Conservation (phyloP, 2,888 invertebrate genomes). For the Aelia acuminata region DNA sequence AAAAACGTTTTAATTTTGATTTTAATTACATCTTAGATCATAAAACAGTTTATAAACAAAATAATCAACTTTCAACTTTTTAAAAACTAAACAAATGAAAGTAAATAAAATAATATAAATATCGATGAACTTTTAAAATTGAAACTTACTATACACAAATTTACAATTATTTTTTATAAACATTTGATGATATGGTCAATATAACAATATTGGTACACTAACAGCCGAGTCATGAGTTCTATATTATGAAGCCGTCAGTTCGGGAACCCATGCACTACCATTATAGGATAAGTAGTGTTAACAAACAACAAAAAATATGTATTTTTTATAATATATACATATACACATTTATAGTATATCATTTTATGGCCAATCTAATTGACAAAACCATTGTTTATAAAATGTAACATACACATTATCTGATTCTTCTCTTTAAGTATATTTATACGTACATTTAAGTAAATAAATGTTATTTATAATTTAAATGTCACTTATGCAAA, state of each 20-base stretch:
- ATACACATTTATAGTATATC: constrained; percentile 34
- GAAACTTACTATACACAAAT: constrained; percentile 10
- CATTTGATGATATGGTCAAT: constrained; percentile 30
- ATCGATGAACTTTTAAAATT: constrained; percentile 2
- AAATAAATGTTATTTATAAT: not conserved
- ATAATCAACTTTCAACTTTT: not conserved
- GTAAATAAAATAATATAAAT: constrained; percentile 23
- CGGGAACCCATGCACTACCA: constrained; percentile 54
- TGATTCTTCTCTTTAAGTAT: constrained; percentile 13
- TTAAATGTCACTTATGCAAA: not conserved
- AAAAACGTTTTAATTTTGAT: constrained; percentile 43
- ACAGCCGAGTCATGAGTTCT: constrained; percentile 27
- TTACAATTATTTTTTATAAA: constrained; percentile 33
- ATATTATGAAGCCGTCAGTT: constrained; percentile 37
- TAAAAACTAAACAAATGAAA: constrained; percentile 6
- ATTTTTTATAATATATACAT: constrained; percentile 24
- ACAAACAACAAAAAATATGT: constrained; percentile 52
- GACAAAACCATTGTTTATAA: constrained; percentile 55
- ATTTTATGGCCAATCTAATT: constrained; percentile 57
- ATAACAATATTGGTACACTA: constrained; percentile 27
- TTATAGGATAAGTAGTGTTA: constrained; percentile 57
- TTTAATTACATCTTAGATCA: not conserved
- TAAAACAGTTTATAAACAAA: constrained; percentile 25
- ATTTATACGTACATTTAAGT: constrained; percentile 37
- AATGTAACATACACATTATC: constrained; percentile 9